Evolutionary conservation across 2,888 invertebrate species (phyloP), one percentile per base, ranked within the genome.

Genomic region (Chloroclysta siterata): DNA sequence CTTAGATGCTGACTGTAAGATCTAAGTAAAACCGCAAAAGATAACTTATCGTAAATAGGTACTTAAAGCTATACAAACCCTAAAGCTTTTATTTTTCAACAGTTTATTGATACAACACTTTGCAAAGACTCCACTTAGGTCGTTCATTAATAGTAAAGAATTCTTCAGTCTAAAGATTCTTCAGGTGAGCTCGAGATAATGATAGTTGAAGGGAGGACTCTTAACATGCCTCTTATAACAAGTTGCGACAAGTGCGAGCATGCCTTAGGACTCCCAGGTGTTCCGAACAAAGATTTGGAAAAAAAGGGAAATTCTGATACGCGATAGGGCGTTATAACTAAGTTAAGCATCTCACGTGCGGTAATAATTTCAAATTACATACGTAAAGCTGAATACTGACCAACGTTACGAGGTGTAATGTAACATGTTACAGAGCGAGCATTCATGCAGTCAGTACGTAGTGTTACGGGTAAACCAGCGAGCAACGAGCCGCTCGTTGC

Each of bases 161-260:
- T 57, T 36, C 51, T 63, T 59, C 42, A 60, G 69, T 72, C 70
- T 70, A 67, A 74, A 77, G 68, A 77, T 75, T 80, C 79, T 76
- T 80, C 77, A 80, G 80, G 76, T 79, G 71, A 81, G 74, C 77
- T 78, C 71, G 63, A 77, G 80, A 83, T 87, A 87, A 84, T 83
- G 80, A 83, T 80, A 84, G 83, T 81, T 78, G 77, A 85, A 76
- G 80, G 79, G 79, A 63, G 70, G 73, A 69, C 75, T 79, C 73
- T 77, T 76, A 79, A 77, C 78, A 78, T 79, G 72, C 72, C 70
- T 70, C 71, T 72, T 78, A 80, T 83, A 84, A 28, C 29, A 51
- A 53, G 48, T 53, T 41, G 7, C 6, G 42, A 8, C 14, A 54
- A 60, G 54, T 36, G 13, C 15, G 41, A 17, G 53, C 28, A 22